A percentile compares a stretch with the other conserved stretches of the same genome.
phyloP scores from a whole-genome alignment of 35 echinoderm and acorn worm genomes.

The Patiria miniata region DNA sequence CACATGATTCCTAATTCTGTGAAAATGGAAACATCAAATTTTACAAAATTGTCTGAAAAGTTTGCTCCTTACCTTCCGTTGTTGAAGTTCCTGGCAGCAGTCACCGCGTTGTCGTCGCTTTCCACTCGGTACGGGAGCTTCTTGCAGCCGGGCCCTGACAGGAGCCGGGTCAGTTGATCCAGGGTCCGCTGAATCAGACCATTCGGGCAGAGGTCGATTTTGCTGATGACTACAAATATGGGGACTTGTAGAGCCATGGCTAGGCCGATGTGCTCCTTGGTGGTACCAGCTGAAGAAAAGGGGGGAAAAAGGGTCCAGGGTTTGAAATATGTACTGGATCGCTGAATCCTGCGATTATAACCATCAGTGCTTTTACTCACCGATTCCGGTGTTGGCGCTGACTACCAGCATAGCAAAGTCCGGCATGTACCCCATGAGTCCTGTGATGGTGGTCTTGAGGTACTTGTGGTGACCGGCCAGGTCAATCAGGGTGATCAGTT shows the following conservation, averaged over 20 bases:
- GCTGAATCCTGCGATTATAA: background rate
- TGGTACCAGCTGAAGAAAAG: conserved; percentile 67
- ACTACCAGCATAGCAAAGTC: conserved; percentile 99
- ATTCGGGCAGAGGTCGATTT: conserved; percentile 79
- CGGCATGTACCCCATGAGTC: conserved; percentile 84
- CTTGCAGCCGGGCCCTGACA: conserved; percentile 81
- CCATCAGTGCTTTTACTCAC: conserved; percentile 35
- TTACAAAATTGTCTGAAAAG: background rate
- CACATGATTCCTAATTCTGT: no score
- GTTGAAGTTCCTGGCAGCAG: conserved; percentile 79
- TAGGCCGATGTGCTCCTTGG: conserved; percentile 89
- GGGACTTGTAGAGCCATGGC: conserved; percentile 90
- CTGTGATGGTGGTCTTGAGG: conserved; percentile 97
- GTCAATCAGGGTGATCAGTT: conserved; percentile 94
- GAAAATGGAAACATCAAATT: no score
- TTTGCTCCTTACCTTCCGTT: conserved; percentile 47
- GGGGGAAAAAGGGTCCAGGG: no score
- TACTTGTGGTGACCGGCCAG: conserved; percentile 99
- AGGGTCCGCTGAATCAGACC: conserved; percentile 46
- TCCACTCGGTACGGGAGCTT: conserved; percentile 77
- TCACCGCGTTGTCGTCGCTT: conserved; percentile 79
- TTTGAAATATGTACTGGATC: no score
- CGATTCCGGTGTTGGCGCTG: conserved; percentile 94
- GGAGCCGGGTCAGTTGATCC: conserved; percentile 56
- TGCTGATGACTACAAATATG: conserved; percentile 92